Percentiles rank a stretch among this genome's conserved stretches.
Evolutionary conservation across 1,140 invertebrate genomes (phyloP).

Genomic region (Planococcus citri): DNA sequence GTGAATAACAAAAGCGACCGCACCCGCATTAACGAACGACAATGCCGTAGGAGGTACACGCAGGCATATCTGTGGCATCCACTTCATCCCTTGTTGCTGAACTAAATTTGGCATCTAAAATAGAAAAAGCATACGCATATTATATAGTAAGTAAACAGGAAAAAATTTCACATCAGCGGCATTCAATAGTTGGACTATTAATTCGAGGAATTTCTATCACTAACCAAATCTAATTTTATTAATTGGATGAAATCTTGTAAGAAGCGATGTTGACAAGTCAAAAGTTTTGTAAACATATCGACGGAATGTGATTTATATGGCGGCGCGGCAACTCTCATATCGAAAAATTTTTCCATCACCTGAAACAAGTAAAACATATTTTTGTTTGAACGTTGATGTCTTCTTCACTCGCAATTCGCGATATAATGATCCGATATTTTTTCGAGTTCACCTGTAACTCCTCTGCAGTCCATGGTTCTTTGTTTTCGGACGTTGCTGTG

Average conservation of each 20-base stretch:
- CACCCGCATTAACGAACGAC: constrained; percentile 70
- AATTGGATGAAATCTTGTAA: constrained; percentile 85
- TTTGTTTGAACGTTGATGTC: too few relatives aligned
- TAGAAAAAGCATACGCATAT: too few relatives aligned
- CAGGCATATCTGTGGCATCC: constrained; percentile 80
- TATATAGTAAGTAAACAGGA: too few relatives aligned
- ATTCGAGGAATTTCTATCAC: not conserved
- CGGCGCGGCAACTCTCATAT: constrained; percentile 66
- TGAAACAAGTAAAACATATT: too few relatives aligned
- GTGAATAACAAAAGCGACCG: constrained; percentile 66
- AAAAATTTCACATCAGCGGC: not conserved
- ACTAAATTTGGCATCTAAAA: constrained; percentile 44
- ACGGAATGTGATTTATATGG: constrained; percentile 82
- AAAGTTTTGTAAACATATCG: constrained; percentile 64
- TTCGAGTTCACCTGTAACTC: constrained; percentile 59
- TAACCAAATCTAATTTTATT: constrained; percentile 65
- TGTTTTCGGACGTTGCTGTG: constrained; percentile 63
- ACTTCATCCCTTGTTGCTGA: constrained; percentile 55
- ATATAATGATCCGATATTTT: too few relatives aligned
- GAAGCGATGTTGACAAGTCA: constrained; percentile 60
- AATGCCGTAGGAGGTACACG: constrained; percentile 74
- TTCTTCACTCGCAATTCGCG: too few relatives aligned
- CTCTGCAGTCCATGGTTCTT: constrained; percentile 73
- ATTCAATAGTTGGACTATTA: too few relatives aligned
- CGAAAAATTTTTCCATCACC: constrained; percentile 92